Conservation (phyloP, 64 coral and sea anemone genomes). For the Catalaphyllia jardinei region DNA sequence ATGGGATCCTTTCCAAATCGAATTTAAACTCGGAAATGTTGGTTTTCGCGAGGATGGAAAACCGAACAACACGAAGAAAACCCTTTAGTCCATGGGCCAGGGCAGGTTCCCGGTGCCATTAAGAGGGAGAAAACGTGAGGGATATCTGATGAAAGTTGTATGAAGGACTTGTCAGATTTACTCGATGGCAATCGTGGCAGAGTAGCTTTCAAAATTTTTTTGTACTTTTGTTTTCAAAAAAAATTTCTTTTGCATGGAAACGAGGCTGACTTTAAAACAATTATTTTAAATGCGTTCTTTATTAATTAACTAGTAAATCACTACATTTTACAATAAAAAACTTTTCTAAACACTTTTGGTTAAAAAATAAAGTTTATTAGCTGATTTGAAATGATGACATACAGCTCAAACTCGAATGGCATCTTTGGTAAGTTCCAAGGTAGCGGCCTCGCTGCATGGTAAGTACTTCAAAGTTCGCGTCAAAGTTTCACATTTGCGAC, state of each 20-base stretch:
- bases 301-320: not conserved
- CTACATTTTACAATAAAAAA: not conserved
- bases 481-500: too few species aligned
- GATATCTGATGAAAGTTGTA: not conserved
- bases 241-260: not conserved
- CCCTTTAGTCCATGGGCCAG: too few species aligned
- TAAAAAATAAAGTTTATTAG: not conserved
- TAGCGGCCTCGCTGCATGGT: too few species aligned
- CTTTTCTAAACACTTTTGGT: not conserved
- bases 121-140: not conserved
- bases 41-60: too few species aligned
- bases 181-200: not conserved
- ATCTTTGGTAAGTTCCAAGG: too few species aligned
- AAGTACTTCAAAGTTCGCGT: too few species aligned
- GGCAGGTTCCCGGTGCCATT: too few species aligned
- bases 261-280: too few species aligned
- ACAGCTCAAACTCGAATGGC: too few species aligned
- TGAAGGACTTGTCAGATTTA: not conserved
- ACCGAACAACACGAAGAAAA: too few species aligned
- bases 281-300: not conserved
- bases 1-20: too few species aligned
- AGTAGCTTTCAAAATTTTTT: constrained; percentile 4
- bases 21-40: too few species aligned
- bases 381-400: not conserved
- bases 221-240: not conserved